Conservation (phyloP, 2,888 invertebrate genomes). For the Sthenelais limicola region DNA sequence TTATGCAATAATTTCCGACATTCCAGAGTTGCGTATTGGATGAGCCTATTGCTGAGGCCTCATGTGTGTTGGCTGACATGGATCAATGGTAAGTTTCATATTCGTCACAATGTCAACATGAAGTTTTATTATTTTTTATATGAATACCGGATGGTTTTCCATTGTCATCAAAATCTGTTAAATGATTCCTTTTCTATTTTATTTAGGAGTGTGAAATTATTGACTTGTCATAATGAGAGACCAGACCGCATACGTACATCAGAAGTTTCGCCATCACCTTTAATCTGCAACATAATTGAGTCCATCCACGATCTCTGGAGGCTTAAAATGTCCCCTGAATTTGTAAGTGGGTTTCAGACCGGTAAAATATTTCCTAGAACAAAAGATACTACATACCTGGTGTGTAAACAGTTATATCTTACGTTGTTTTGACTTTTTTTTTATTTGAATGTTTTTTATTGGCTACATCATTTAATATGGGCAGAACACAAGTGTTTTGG, state of each 20-base stretch:
- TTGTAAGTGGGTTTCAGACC: too few relatives aligned
- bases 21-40: constrained; percentile 75
- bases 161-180: too few relatives aligned
- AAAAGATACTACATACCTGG: too few relatives aligned
- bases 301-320: constrained; percentile 84
- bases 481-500: too few relatives aligned
- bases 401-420: too few relatives aligned
- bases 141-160: too few relatives aligned
- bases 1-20: constrained; percentile 19
- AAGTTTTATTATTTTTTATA: background rate
- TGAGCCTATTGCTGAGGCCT: constrained; percentile 81
- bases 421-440: too few relatives aligned
- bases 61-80: constrained; percentile 86
- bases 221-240: constrained; percentile 47
- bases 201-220: constrained; percentile 46
- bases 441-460: too few relatives aligned
- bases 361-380: too few relatives aligned
- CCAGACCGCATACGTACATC: constrained; percentile 42
- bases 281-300: constrained; percentile 88
- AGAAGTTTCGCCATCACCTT: constrained; percentile 66
- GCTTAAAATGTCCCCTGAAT: constrained; percentile 83
- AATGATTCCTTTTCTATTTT: too few relatives aligned
- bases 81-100: constrained; percentile 81
- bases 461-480: too few relatives aligned
- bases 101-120: background rate